These are phyloP conservation scores for Epicauta chinensis DNA, from an alignment of 1,140 invertebrate species.

Conservation along the genomic window DNA sequence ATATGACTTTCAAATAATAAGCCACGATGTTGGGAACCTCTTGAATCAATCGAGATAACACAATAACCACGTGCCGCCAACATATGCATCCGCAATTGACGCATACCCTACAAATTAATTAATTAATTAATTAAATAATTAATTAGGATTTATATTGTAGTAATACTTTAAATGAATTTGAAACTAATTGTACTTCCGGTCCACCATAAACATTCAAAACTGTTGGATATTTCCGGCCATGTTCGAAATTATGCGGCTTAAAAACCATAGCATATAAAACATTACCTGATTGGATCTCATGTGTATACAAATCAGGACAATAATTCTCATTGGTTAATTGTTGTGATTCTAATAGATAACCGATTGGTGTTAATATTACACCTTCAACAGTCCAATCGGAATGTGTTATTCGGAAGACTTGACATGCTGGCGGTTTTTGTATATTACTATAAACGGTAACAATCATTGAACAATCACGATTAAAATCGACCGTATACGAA, in stretches of 20 bases:
- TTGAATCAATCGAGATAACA: constrained; percentile 90
- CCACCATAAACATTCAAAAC: constrained; percentile 97
- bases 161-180: constrained; percentile 87
- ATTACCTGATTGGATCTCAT: constrained; percentile 64
- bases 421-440: constrained; percentile 70
- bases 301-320: constrained; percentile 68
- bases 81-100: constrained; percentile 90
- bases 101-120: constrained; percentile 59
- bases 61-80: constrained; percentile 93
- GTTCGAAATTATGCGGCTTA: constrained; percentile 72
- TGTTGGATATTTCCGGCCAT: constrained; percentile 81
- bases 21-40: constrained; percentile 90
- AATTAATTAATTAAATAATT: constrained; percentile 1
- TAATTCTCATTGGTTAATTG: constrained; percentile 53
- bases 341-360: constrained; percentile 60
- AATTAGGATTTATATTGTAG: too few species aligned
- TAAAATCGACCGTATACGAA: constrained; percentile 74
- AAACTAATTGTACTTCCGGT: constrained; percentile 94
- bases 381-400: constrained; percentile 58
- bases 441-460: constrained; percentile 88
- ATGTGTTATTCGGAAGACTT: constrained; percentile 69
- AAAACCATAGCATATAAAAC: constrained; percentile 88
- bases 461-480: constrained; percentile 77
- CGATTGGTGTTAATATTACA: constrained; percentile 57
- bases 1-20: constrained; percentile 87